Evolutionary conservation across 2,888 invertebrate species (phyloP).

Genomic region (Platypus cylindrus): DNA sequence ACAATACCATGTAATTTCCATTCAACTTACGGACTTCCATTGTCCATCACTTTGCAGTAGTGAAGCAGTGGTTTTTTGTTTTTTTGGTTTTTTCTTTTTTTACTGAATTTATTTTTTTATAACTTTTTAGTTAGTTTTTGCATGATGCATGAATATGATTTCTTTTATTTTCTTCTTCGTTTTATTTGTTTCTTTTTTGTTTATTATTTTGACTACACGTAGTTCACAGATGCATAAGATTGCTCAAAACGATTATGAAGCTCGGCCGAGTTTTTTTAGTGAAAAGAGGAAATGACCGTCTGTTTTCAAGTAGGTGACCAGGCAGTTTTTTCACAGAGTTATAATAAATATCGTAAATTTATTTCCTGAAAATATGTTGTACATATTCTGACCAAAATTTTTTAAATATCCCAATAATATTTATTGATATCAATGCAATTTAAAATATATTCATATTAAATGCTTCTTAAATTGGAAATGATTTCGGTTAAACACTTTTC

Average conservation of each 20-base stretch:
- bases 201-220: conserved; percentile 22
- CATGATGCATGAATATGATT: conserved; percentile 32
- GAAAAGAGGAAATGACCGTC: conserved; percentile 2
- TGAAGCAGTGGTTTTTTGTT: conserved; percentile 20
- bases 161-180: too few relatives aligned
- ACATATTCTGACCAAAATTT: too few relatives aligned
- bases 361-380: too few relatives aligned
- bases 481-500: too few relatives aligned
- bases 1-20: neutral
- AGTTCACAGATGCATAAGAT: conserved; percentile 37
- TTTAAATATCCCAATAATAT: too few relatives aligned
- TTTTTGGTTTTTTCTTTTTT: conserved; percentile 12
- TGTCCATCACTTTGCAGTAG: conserved; percentile 25
- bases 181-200: conserved; percentile 21
- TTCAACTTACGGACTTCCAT: conserved; percentile 4
- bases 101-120: conserved; percentile 18
- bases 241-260: conserved; percentile 33
- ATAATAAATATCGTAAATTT: too few relatives aligned
- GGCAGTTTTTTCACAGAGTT: conserved; percentile 10
- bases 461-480: too few relatives aligned
- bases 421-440: too few relatives aligned
- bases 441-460: too few relatives aligned
- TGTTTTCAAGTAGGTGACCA: conserved; percentile 9
- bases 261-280: conserved; percentile 28
- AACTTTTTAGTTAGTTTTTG: conserved; percentile 23